A percentile compares a stretch with the other conserved stretches of the same genome.
Conservation (phyloP, 2,888 invertebrate genomes). For the Caprella mutica region DNA sequence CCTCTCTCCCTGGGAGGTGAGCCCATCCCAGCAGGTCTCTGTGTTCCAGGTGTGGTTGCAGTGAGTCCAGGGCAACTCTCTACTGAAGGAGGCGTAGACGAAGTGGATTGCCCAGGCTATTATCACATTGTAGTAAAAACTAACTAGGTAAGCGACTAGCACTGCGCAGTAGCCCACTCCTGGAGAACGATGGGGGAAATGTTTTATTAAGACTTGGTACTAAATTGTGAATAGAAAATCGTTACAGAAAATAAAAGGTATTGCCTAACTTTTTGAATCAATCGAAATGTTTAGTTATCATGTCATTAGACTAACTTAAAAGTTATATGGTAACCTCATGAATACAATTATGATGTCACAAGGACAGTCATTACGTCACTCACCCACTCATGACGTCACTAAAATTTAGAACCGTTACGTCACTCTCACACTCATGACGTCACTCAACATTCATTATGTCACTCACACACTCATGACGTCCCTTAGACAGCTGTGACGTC, state of each 20-base stretch:
- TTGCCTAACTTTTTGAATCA: too few relatives aligned
- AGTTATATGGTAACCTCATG: too few relatives aligned
- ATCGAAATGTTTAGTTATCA: too few relatives aligned
- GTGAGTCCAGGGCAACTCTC: constrained; percentile 65
- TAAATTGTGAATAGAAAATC: neutral
- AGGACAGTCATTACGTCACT: too few relatives aligned
- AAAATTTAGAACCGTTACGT: neutral
- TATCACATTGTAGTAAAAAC: constrained; percentile 73
- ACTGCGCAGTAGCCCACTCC: constrained; percentile 69
- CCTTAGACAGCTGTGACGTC: neutral
- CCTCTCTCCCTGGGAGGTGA: constrained; percentile 21
- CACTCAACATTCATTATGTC: neutral
- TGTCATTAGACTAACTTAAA: too few relatives aligned
- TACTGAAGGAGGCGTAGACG: constrained; percentile 55
- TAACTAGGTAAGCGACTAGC: constrained; percentile 63
- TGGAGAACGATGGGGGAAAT: constrained; percentile 38
- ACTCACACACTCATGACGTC: neutral
- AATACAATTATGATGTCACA: too few relatives aligned
- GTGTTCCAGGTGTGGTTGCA: constrained; percentile 75
- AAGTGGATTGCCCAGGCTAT: constrained; percentile 75
- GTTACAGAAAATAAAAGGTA: too few relatives aligned
- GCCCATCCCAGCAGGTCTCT: constrained; percentile 48
- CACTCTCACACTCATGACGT: neutral
- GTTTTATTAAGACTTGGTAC: neutral
- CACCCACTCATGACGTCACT: neutral